Percentiles rank a stretch among this genome's conserved stretches.
Conservation (phyloP, 2,113 vertebrate species). For the Leiothrix lutea region DNA sequence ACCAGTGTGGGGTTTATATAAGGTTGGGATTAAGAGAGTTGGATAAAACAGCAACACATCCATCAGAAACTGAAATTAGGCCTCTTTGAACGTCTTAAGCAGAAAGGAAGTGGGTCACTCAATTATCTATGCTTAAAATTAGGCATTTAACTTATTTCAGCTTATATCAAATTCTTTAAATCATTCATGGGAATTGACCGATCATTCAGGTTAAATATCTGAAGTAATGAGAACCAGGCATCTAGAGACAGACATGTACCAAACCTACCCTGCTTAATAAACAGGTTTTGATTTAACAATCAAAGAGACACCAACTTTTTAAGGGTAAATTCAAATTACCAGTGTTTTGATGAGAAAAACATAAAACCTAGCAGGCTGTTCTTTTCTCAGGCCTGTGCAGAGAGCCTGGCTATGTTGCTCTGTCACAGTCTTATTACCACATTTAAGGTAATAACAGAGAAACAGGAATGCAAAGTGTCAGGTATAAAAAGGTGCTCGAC, state of each 20-base stretch:
- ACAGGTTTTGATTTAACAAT: not conserved
- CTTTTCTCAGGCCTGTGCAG: not conserved
- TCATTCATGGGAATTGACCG: not conserved
- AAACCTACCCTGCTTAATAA: not conserved
- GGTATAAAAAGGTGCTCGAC: not conserved
- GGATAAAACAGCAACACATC: slow-evolving; percentile 10
- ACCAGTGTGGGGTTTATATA: not conserved
- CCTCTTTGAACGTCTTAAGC: slow-evolving; percentile 15
- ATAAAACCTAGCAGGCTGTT: not conserved
- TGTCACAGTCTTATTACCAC: not conserved
- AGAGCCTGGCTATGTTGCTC: not conserved
- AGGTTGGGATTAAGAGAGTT: slow-evolving; percentile 7
- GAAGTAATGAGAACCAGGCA: not conserved
- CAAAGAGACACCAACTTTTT: not conserved
- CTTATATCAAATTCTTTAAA: slow-evolving; percentile 12
- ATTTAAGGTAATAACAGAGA: not conserved
- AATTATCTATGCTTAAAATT: slow-evolving; percentile 34
- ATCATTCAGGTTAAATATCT: not conserved
- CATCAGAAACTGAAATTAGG: slow-evolving; percentile 52
- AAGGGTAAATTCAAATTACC: not conserved
- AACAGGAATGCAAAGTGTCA: not conserved
- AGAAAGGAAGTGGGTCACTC: slow-evolving; percentile 34
- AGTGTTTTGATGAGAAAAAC: not conserved
- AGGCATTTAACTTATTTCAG: slow-evolving; percentile 40
- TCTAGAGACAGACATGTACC: not conserved